Percentiles rank a stretch among this genome's conserved stretches.
These are phyloP conservation scores for Sycobia sp. DNA, from an alignment of 1,140 invertebrate genomes.

Conservation along the genomic window DNA sequence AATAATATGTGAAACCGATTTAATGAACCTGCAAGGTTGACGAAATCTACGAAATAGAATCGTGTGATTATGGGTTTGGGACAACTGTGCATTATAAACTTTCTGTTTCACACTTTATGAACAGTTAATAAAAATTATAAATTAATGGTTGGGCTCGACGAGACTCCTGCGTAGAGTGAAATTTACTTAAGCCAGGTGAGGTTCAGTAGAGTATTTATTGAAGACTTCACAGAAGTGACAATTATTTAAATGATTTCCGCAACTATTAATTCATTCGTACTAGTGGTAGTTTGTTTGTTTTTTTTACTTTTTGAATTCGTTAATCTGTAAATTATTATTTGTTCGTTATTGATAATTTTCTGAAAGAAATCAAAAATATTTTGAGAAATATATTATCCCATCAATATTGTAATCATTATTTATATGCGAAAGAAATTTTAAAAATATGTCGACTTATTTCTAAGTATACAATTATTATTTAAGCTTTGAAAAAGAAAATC, in stretches of 20 bases:
- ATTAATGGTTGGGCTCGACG: background rate
- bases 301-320: too few relatives aligned
- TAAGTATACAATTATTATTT: too few relatives aligned
- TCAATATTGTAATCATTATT: background rate
- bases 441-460: too few relatives aligned
- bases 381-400: background rate
- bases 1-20: background rate
- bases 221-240: background rate
- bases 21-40: conserved; percentile 1
- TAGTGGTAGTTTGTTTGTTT: too few relatives aligned
- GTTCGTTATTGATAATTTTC: conserved; percentile 2
- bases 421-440: too few relatives aligned
- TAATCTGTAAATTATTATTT: conserved; percentile 14
- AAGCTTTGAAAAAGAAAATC: too few relatives aligned
- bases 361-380: conserved; percentile 1
- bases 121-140: background rate
- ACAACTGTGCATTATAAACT: conserved; percentile 33
- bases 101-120: conserved; percentile 2
- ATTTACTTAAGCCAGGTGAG: conserved; percentile 23
- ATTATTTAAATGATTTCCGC: conserved; percentile 23
- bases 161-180: conserved; percentile 2
- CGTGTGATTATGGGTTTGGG: conserved; percentile 23
- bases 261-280: too few relatives aligned
- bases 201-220: too few relatives aligned
- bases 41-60: background rate